These are phyloP conservation scores for Eubasilissa splendida DNA, from an alignment of 2,888 invertebrate species.

Conservation along the genomic window DNA sequence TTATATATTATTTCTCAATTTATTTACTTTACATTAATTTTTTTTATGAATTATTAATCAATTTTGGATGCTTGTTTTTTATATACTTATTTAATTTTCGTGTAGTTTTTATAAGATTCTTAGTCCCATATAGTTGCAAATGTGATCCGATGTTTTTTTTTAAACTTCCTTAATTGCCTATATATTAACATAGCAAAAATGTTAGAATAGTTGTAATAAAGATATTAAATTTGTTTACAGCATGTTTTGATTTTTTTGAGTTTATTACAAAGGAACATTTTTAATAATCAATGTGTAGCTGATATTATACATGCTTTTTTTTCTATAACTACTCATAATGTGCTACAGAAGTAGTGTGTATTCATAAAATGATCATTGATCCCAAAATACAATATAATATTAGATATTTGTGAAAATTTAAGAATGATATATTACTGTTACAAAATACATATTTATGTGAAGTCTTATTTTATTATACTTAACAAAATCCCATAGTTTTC, in stretches of 20 bases:
- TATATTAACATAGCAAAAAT: slow-evolving; percentile 21
- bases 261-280: background rate
- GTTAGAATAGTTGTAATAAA: slow-evolving; percentile 14
- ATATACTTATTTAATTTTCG: slow-evolving; percentile 1
- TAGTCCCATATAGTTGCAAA: slow-evolving; percentile 41
- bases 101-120: slow-evolving; percentile 36
- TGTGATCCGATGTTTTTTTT: slow-evolving; percentile 40
- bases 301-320: slow-evolving; percentile 14
- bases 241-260: slow-evolving; percentile 18
- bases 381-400: no score
- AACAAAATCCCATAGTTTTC: no score
- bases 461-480: no score
- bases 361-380: no score
- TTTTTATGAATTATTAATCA: slow-evolving; percentile 25
- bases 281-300: slow-evolving; percentile 16
- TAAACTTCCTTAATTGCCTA: slow-evolving; percentile 34
- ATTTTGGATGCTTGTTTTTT: slow-evolving; percentile 26
- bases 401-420: no score
- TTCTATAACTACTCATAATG: background rate
- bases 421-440: no score
- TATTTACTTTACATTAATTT: background rate
- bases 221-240: slow-evolving; percentile 15
- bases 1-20: background rate
- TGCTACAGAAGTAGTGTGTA: no score
- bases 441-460: no score